Base-by-base conservation (phyloP, 2,797 vertebrate genomes). In the Kryptopterus vitreolus region DNA sequence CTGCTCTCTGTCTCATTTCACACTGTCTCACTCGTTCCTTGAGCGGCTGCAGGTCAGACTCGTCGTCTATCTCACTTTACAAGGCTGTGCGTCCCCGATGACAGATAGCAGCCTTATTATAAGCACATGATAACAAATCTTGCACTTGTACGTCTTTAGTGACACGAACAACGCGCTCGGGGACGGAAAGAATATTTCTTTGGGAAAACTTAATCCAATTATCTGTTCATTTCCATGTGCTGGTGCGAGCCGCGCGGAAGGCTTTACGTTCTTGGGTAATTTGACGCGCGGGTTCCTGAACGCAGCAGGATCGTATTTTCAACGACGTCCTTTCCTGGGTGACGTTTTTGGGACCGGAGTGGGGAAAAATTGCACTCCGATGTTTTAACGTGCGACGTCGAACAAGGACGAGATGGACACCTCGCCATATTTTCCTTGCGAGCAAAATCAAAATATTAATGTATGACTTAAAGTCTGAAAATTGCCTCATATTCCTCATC, bases 181-280 rank as follows among this genome's bases (percentile, higher is more conserved):
- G 74, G 69, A 31, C 31, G 22, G 8, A n/a, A 15, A 59, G 48
- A 35, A 35, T 77, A 83, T 83, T 89, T 87, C 75, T 79, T 87
- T 83, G 87, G 81, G 79, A 82, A 75, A 75, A 71, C 58, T 72
- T 61, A 71, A 81, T 84, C 59, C 58, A 35, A 80, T 83, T 74
- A 83, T 79, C 80, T 83, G 71, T 38, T 78, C 18, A 80, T 81
- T 81, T 81, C n/a, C 48, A 73, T 16, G n/a, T 63, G 50, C 24
- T 63, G 69, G 68, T 70, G n/a, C 53, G 57, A 62, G 69, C 57
- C 53, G 24, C 69, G 72, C 43, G 57, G 29, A 63, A 13, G 11
- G 65, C 29, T n/a, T 69, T 58, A 69, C 33, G 46, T 53, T 38
- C 57, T 73, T 63, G 29, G 58, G 78, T 79, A 52, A 70, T 52